A percentile compares a stretch with the other conserved stretches of the same genome.
phyloP scores from a whole-genome alignment of 30 jellyfish, hydroid and myxozoan species.

The Aurelia sp. region DNA sequence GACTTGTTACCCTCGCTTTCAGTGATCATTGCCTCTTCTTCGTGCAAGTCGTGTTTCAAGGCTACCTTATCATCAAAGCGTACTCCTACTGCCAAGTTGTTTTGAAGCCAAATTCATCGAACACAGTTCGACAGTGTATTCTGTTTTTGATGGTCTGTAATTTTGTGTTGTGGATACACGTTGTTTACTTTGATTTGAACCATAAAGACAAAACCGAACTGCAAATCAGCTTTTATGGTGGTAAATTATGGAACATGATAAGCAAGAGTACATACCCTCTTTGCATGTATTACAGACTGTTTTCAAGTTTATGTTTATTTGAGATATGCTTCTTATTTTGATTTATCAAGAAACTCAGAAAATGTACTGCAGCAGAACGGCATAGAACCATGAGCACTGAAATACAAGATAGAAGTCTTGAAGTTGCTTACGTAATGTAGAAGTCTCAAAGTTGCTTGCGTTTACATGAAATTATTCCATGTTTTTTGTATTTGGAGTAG shows the following conservation, averaged over 20 bases:
- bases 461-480: too few species aligned
- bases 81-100: slow-evolving; percentile 67
- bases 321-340: slow-evolving; percentile 62
- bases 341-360: too few species aligned
- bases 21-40: slow-evolving; percentile 41
- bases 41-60: slow-evolving; percentile 48
- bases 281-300: slow-evolving; percentile 68
- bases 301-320: slow-evolving; percentile 55
- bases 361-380: too few species aligned
- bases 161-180: slow-evolving; percentile 69
- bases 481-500: too few species aligned
- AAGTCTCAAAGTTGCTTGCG: too few species aligned
- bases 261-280: slow-evolving; percentile 65
- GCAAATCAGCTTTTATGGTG: slow-evolving; percentile 61
- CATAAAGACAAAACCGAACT: slow-evolving; percentile 59
- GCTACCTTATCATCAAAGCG: slow-evolving; percentile 59
- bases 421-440: too few species aligned
- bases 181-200: slow-evolving; percentile 56
- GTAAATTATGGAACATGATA: slow-evolving; percentile 40
- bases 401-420: too few species aligned
- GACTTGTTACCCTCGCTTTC: slow-evolving; percentile 33
- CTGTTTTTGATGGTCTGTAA: slow-evolving; percentile 68
- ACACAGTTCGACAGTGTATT: slow-evolving; percentile 66
- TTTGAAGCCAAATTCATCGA: slow-evolving; percentile 55
- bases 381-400: too few species aligned